Percentiles rank a stretch among this genome's conserved stretches.
These are phyloP conservation scores for Pygmarrhopalites habei DNA, from an alignment of 1,140 invertebrate genomes.

Conservation along the genomic window DNA sequence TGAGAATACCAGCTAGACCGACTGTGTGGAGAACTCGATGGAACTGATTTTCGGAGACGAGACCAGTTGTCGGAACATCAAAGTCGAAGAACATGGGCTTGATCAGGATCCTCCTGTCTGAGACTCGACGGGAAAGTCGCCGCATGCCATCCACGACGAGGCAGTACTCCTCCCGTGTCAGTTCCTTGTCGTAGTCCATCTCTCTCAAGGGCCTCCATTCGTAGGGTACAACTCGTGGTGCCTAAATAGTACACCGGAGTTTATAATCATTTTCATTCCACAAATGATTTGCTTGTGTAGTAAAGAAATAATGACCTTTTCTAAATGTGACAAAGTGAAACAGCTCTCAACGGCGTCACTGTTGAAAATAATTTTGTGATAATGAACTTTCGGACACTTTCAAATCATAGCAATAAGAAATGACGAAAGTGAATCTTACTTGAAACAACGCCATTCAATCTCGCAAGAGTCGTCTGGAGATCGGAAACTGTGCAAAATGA, in stretches of 20 bases:
- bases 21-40: constrained; percentile 37
- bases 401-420: no score
- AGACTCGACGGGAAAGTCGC: constrained; percentile 19
- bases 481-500: constrained; percentile 23
- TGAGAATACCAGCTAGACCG: constrained; percentile 27
- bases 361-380: no score
- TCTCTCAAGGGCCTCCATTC: constrained; percentile 34
- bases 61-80: constrained; percentile 33
- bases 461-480: constrained; percentile 33
- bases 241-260: no score
- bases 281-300: no score
- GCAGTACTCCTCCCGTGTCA: constrained; percentile 26
- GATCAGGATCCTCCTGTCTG: constrained; percentile 32
- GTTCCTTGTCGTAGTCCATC: constrained; percentile 37
- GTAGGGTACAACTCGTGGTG: constrained; percentile 50
- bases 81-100: constrained; percentile 38
- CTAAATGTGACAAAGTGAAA: constrained; percentile 53
- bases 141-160: constrained; percentile 28
- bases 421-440: no score
- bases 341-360: constrained; percentile 56
- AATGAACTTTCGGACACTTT: no score
- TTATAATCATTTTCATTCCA: no score
- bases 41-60: constrained; percentile 38
- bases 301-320: no score
- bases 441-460: constrained; percentile 49